These are phyloP conservation scores for Phasia obesa DNA, from an alignment of 2,888 invertebrate genomes.

Conservation along the genomic window DNA sequence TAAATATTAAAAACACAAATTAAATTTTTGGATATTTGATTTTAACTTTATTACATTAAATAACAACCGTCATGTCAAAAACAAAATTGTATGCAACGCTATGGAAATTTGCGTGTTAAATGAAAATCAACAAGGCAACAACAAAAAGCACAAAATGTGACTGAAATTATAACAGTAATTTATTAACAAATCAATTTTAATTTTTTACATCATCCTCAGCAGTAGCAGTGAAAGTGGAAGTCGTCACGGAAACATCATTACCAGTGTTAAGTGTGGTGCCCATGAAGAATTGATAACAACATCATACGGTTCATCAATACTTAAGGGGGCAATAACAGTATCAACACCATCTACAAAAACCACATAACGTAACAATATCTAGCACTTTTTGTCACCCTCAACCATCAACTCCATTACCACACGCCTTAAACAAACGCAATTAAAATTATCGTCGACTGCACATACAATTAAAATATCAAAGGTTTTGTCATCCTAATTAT, in stretches of 20 bases:
- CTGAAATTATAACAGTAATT: constrained; percentile 67
- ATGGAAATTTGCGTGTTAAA: constrained; percentile 81
- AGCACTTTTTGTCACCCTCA: constrained; percentile 49
- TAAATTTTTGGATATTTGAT: too few relatives aligned
- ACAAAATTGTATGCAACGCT: constrained; percentile 82
- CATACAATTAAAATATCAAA: constrained; percentile 61
- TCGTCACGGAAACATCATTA: constrained; percentile 69
- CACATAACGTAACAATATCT: constrained; percentile 37
- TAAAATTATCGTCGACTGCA: constrained; percentile 61
- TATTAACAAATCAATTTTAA: constrained; percentile 66
- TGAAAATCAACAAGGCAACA: constrained; percentile 77
- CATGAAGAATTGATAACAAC: constrained; percentile 67
- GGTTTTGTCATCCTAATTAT: constrained; percentile 77
- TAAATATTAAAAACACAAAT: too few relatives aligned
- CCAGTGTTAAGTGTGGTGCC: constrained; percentile 70
- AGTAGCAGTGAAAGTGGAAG: constrained; percentile 62
- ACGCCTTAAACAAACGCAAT: constrained; percentile 58
- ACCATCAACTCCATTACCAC: constrained; percentile 61
- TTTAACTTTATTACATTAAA: too few relatives aligned
- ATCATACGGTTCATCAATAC: constrained; percentile 56
- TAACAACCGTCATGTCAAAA: constrained; percentile 82
- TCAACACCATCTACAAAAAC: constrained; percentile 38
- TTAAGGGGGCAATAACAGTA: constrained; percentile 59
- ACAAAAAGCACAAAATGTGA: constrained; percentile 66
- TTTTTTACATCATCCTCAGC: constrained; percentile 64